phyloP scores from a whole-genome alignment of 2,888 invertebrate genomes.

The Orthosia incerta region DNA sequence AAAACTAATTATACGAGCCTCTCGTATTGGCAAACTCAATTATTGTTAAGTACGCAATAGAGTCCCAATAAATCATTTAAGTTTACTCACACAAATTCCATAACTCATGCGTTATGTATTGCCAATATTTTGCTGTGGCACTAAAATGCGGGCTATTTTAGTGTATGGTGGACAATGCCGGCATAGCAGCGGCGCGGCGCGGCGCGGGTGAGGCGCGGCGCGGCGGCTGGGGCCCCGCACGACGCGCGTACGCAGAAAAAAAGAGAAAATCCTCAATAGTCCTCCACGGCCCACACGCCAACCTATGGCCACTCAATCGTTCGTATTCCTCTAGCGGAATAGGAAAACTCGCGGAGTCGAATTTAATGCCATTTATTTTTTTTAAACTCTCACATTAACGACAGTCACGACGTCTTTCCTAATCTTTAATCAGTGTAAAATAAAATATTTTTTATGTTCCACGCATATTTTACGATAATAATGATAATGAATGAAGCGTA shows the following conservation, averaged over 20 bases:
- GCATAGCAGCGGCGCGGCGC: conserved; percentile 53
- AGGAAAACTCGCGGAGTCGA: conserved; percentile 75
- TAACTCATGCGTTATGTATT: conserved; percentile 82
- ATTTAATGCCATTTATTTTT: conserved; percentile 9
- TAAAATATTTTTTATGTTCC: conserved; percentile 45
- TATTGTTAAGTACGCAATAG: conserved; percentile 66
- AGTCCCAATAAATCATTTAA: conserved; percentile 79
- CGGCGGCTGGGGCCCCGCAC: conserved; percentile 63
- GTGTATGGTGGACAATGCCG: conserved; percentile 83
- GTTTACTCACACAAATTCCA: conserved; percentile 70
- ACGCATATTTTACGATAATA: conserved; percentile 40
- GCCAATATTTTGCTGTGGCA: conserved; percentile 76
- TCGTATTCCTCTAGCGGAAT: conserved; percentile 78
- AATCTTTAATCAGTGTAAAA: conserved; percentile 47
- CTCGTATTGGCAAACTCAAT: conserved; percentile 58
- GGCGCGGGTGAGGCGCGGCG: conserved; percentile 38
- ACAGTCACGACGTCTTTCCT: conserved; percentile 18
- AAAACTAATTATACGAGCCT: conserved; percentile 57
- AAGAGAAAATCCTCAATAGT: conserved; percentile 85
- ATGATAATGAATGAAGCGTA: conserved; percentile 38
- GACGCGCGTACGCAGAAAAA: conserved; percentile 81
- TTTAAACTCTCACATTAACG: conserved; percentile 9
- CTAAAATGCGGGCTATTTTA: conserved; percentile 85
- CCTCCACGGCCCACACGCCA: conserved; percentile 89
- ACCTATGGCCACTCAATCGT: conserved; percentile 89